Percentiles rank a stretch among this genome's conserved stretches.
Evolutionary conservation across 2,797 vertebrate genomes (phyloP).

Genomic region (Acanthis flammea): DNA sequence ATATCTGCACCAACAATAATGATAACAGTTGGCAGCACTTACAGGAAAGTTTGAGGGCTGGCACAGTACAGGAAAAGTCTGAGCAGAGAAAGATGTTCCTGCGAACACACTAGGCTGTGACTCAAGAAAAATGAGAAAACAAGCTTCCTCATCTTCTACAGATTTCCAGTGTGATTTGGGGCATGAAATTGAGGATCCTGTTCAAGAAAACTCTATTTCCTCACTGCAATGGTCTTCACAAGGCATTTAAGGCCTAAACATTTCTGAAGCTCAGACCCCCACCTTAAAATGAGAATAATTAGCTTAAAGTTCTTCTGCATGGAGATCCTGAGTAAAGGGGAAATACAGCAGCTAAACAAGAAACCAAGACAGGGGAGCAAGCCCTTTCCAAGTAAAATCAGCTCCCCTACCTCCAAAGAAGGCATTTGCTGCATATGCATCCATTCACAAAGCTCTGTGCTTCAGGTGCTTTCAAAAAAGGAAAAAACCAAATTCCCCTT

Average conservation of each 20-base stretch:
- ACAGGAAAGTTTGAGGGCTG: not conserved
- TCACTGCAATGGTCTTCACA: not conserved
- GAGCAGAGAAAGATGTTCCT: not conserved
- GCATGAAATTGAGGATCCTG: not conserved
- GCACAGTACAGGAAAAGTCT: not conserved
- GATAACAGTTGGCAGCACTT: not conserved
- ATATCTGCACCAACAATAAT: not conserved
- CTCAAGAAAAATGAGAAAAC: not conserved
- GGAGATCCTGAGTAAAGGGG: not conserved
- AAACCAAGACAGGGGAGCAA: not conserved
- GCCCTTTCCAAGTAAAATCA: not conserved
- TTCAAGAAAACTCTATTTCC: not conserved
- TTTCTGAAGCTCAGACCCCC: not conserved
- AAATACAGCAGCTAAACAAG: not conserved
- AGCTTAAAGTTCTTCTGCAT: not conserved
- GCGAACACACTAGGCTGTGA: not conserved
- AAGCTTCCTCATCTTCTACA: not conserved
- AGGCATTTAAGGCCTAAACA: not conserved
- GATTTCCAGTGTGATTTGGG: not conserved
- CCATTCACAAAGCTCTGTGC: not conserved
- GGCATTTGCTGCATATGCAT: not conserved
- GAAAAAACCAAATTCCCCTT: not conserved
- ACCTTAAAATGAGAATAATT: not conserved
- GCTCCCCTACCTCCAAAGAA: not conserved
- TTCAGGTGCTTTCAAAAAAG: not conserved